Percentiles rank a stretch among this genome's conserved stretches.
Evolutionary conservation across 92 coral and sea anemone species (phyloP).

Genomic region (Actinernus sp.): DNA sequence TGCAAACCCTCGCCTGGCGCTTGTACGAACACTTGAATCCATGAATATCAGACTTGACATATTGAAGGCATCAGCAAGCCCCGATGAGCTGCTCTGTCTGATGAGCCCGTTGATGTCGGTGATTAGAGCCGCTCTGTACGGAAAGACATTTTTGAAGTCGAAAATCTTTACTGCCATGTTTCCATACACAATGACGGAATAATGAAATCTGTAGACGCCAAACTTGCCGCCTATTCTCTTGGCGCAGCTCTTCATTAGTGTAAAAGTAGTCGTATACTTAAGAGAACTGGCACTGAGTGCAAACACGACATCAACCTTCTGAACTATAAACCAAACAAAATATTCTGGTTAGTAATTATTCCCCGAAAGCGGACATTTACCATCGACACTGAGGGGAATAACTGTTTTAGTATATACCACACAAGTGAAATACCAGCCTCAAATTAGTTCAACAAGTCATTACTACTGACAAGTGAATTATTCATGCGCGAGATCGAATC

Average conservation of each 20-base stretch:
- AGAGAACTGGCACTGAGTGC: slow-evolving; percentile 12
- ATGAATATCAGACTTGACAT: background rate
- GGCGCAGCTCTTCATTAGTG: slow-evolving; percentile 14
- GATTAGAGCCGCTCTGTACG: slow-evolving; percentile 18
- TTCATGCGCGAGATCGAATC: too few species aligned
- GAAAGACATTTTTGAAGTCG: too few species aligned
- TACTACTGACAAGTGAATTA: too few species aligned
- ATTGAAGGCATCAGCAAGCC: background rate
- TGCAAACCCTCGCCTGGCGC: slow-evolving; percentile 15
- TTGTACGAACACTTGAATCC: background rate
- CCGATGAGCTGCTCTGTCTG: slow-evolving; percentile 1
- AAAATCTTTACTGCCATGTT: background rate
- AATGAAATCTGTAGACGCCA: slow-evolving; percentile 33
- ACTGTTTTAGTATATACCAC: too few species aligned
- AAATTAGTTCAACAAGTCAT: too few species aligned
- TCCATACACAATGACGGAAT: too few species aligned
- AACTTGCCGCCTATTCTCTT: slow-evolving; percentile 4
- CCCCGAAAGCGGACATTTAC: too few species aligned
- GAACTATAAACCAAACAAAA: slow-evolving; percentile 1
- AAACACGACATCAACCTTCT: slow-evolving; percentile 8
- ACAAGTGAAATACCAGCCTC: too few species aligned
- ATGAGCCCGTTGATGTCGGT: too few species aligned
- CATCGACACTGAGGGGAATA: too few species aligned
- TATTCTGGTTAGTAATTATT: background rate
- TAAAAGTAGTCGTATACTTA: background rate